Conservation (phyloP, 2,113 vertebrate genomes). For the Eolophus roseicapilla region DNA sequence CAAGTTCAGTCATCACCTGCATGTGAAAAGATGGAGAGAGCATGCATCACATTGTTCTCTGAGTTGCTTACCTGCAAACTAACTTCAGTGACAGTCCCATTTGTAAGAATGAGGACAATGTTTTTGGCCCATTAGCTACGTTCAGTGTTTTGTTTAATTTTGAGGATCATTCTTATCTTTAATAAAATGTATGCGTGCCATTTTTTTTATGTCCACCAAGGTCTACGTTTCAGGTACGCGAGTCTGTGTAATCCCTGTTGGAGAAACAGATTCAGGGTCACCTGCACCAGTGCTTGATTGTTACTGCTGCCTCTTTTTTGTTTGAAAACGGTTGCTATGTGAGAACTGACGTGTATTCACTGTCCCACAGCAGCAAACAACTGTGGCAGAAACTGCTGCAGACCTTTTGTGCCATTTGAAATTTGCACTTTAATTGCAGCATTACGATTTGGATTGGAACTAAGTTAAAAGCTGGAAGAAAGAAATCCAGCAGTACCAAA, state of each 20-base stretch:
- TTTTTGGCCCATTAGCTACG: neutral
- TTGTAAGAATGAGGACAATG: neutral
- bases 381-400: neutral
- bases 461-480: neutral
- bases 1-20: neutral
- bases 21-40: neutral
- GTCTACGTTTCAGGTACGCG: neutral
- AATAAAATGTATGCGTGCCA: neutral
- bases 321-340: constrained; percentile 1
- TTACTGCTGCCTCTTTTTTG: neutral
- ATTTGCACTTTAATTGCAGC: neutral
- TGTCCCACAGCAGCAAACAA: neutral
- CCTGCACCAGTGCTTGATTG: neutral
- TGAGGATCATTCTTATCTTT: neutral
- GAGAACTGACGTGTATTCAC: neutral
- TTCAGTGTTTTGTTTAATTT: neutral
- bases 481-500: neutral
- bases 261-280: neutral
- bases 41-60: neutral
- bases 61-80: neutral
- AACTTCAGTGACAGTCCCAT: neutral
- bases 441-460: neutral
- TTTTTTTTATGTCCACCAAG: neutral
- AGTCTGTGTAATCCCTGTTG: neutral
- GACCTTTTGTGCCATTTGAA: neutral